A percentile compares a stretch with the other conserved stretches of the same genome.
Conservation (phyloP, 2,797 vertebrate genomes). For the Rhabdomys pumilio region DNA sequence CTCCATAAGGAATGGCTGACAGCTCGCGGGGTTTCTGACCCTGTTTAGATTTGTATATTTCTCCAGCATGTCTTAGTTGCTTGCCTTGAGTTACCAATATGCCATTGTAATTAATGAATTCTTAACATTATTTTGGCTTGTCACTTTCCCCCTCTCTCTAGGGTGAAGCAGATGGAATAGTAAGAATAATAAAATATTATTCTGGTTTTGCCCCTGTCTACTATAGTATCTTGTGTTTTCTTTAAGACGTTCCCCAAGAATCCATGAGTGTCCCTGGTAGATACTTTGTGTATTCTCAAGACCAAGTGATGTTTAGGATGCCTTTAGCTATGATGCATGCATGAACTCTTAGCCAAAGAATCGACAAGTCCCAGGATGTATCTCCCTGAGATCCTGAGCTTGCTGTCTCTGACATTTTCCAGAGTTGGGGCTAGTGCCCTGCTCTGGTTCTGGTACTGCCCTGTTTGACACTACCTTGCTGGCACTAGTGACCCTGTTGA, state of each 20-base stretch:
- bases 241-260: neutral
- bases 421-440: neutral
- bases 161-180: neutral
- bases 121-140: slow-evolving; percentile 9
- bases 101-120: slow-evolving; percentile 17
- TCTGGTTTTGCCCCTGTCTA: neutral
- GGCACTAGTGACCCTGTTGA: neutral
- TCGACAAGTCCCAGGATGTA: neutral
- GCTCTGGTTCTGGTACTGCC: accelerated
- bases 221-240: neutral
- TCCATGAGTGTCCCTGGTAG: neutral
- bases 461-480: neutral
- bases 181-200: neutral
- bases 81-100: slow-evolving; percentile 41
- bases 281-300: neutral
- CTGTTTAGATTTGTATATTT: neutral
- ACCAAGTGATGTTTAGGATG: neutral
- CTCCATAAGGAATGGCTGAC: neutral
- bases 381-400: neutral
- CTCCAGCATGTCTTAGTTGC: neutral
- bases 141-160: neutral
- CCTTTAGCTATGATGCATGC: neutral
- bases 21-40: neutral
- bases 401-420: neutral
- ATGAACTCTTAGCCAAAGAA: neutral